Base-by-base conservation (phyloP, 2,797 vertebrate genomes). In the Onychomys torridus region DNA sequence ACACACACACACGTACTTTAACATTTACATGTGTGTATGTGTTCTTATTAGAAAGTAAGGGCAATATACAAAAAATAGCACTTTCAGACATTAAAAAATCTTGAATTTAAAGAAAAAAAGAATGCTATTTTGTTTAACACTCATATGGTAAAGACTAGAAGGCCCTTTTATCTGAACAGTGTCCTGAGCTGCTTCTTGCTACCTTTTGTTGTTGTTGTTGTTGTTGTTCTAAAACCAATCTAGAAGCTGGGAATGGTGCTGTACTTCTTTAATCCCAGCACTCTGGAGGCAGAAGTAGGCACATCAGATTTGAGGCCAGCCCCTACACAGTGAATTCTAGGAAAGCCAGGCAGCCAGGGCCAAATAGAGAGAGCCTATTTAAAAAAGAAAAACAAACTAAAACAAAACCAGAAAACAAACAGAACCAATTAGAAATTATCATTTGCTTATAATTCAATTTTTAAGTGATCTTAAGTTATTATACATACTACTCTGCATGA, bases 161-260 rank as follows among this genome's bases (percentile, higher is more conserved):
- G 32, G 9, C 19, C 65, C 27, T 71, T 81, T 86, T 85, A 27
- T 78, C 17, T 76, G 37, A 93, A 92, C 12, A 59, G 16, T 6
- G 6, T 63, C 29, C 37, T 63, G 21, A 49, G 49, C 16, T 67
- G 49, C 16, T 67, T 61, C 83, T 25, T 2, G 59, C 69, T 87
- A 57, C 59, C 59, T 91, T 93, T 90, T 49, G 46, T 49, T 49
- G 46, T 49, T 49, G 52, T 4, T 55, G 13, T 52, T 86, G 46
- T 73, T 91, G 93, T 95, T 92, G 9, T 93, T 83, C 29, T 94
- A 63, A 94, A 95, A 79, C 49, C 23, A 90, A 46, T 23, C 23
- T 89, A 34, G 0, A 87, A 77, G 12, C 7, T 88, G 11, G 6
- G 6, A 46, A n/a, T 49, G 3, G 61, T 67, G 61, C 19, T 7